Base-by-base conservation (phyloP, 2,113 vertebrate genomes). In the Marmota flaviventris region DNA sequence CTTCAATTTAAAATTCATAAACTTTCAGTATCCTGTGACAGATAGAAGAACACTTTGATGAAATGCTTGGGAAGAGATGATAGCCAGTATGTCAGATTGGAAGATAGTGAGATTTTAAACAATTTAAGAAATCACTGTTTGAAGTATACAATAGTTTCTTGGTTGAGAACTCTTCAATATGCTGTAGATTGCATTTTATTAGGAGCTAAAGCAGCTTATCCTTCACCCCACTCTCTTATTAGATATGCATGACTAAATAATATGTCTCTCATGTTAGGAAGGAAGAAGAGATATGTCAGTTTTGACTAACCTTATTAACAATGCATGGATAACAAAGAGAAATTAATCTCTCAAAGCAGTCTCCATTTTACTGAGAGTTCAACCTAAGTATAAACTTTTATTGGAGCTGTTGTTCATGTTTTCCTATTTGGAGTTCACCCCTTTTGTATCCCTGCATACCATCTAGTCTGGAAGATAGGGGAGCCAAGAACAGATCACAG, bases 31-130 rank as follows among this genome's bases (percentile, higher is more conserved):
- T 87, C 37, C 77, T 2, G 2, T 88, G 45, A 73, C 77, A 95
- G 67, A 88, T 73, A 88, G 79, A 89, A 76, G 5, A 89, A 69
- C 2, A 93, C 79, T 77, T 94, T 14, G 75, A 93, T 93, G n/a
- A 95, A 95, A 94, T 89, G 16, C 61, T 90, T 89, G 32, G 58
- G 48, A 93, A 91, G 22, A 39, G 22, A 85, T 94, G 27, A 11
- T 61, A 93, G 86, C 37, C 39, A 56, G 4, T 88, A 1, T 94
- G 32, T 79, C 63, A 85, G 27, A 81, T 25, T 95, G 17, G 63
- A 95, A 85, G 14, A 27, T 70, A 94, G 73, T 93, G 83, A 93
- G 83, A 63, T 89, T 94, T 91, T 75, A 85, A 97, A 70, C 27
- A 93, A 76, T 92, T 84, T 94, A 73, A 73, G 58, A 75, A 96